phyloP scores from a whole-genome alignment of 2,888 invertebrate species.

The Pristionchus maxplancki region DNA sequence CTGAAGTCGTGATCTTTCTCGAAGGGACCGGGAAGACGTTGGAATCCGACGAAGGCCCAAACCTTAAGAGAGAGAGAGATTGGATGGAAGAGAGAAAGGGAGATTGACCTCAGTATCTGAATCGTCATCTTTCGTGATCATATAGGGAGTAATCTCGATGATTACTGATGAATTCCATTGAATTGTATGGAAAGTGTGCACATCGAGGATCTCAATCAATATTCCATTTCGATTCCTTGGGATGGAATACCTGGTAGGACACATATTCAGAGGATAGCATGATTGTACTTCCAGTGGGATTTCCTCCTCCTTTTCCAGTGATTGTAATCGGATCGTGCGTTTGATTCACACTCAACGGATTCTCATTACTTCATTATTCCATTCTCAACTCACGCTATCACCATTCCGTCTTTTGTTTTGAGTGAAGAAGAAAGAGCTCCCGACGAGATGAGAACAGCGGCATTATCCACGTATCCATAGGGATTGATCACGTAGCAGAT shows the following conservation, averaged over 20 bases:
- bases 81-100: background rate
- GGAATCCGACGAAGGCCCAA: constrained; percentile 63
- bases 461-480: constrained; percentile 65
- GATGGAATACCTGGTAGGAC: constrained; percentile 53
- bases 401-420: constrained; percentile 58
- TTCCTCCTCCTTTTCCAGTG: constrained; percentile 46
- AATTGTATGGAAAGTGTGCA: constrained; percentile 63
- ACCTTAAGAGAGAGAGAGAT: constrained; percentile 23
- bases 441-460: constrained; percentile 61
- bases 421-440: constrained; percentile 63
- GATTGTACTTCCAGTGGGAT: background rate
- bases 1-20: constrained; percentile 58
- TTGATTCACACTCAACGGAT: constrained; percentile 50
- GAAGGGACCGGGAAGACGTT: constrained; percentile 64
- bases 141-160: constrained; percentile 55
- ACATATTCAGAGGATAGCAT: constrained; percentile 48
- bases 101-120: background rate
- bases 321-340: constrained; percentile 49
- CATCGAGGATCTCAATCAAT: constrained; percentile 61
- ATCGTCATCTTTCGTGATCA: background rate
- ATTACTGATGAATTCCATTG: constrained; percentile 68
- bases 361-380: background rate
- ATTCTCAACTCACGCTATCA: constrained; percentile 52
- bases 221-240: background rate
- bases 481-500: constrained; percentile 59